Evolutionary conservation across 2,888 invertebrate species (phyloP).

Genomic region (Pseudanteris insignis): DNA sequence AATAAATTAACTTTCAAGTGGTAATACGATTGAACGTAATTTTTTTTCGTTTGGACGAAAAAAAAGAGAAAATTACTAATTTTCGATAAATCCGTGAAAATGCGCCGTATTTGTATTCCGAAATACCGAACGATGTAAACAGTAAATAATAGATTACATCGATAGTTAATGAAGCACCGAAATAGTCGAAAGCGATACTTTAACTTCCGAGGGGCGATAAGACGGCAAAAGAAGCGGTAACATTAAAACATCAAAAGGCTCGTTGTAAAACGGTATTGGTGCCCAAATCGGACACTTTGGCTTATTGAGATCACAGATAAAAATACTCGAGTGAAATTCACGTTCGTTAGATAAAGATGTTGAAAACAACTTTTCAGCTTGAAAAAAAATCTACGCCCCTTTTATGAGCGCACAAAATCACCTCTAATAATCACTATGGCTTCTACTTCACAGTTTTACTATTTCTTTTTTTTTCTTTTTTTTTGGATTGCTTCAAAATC

Average conservation of each 20-base stretch:
- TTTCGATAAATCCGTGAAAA: no score
- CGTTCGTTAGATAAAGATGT: slow-evolving; percentile 4
- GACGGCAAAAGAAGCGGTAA: background rate
- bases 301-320: slow-evolving; percentile 28
- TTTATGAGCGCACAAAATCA: slow-evolving; percentile 2
- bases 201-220: background rate
- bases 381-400: slow-evolving; percentile 2
- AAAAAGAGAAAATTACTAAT: no score
- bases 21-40: no score
- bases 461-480: background rate
- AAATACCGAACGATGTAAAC: no score
- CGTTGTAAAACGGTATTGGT: slow-evolving; percentile 16
- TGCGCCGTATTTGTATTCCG: no score
- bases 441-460: no score
- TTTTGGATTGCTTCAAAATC: no score
- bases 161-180: background rate
- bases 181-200: slow-evolving; percentile 1
- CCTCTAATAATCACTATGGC: background rate
- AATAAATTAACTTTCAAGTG: no score
- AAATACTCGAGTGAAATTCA: slow-evolving; percentile 12
- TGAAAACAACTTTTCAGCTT: slow-evolving; percentile 11
- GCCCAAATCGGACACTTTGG: slow-evolving; percentile 17
- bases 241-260: slow-evolving; percentile 12
- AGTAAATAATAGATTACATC: background rate
- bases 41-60: no score